A percentile compares a stretch with the other conserved stretches of the same genome.
These are phyloP conservation scores for Formica exsecta DNA, from an alignment of 1,140 invertebrate genomes.

Conservation along the genomic window DNA sequence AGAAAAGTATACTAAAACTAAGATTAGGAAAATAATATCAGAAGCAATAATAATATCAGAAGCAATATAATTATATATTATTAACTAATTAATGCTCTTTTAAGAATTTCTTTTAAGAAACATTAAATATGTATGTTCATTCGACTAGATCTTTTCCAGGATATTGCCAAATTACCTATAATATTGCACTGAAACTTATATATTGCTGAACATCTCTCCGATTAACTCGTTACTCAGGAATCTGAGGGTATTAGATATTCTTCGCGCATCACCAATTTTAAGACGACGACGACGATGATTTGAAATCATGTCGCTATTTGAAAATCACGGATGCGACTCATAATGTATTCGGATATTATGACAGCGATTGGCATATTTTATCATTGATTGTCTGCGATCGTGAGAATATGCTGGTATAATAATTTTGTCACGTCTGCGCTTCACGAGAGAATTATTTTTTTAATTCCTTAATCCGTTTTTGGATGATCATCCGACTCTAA, in stretches of 20 bases:
- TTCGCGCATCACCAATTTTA: not conserved
- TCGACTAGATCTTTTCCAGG: not conserved
- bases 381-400: not conserved
- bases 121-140: not conserved
- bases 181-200: no score
- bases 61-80: not conserved
- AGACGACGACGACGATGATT: not conserved
- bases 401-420: not conserved
- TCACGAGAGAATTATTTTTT: not conserved
- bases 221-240: constrained; percentile 15
- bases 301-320: constrained; percentile 18
- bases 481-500: not conserved
- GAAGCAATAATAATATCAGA: not conserved
- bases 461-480: not conserved
- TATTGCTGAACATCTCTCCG: not conserved
- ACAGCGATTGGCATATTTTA: constrained; percentile 11
- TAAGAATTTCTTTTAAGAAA: no score
- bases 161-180: no score
- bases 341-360: not conserved
- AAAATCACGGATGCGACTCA: not conserved
- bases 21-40: not conserved
- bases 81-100: not conserved
- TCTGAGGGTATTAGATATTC: constrained; percentile 3
- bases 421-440: not conserved
- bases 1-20: not conserved